Conservation (phyloP, 2,888 invertebrate species). For the Tillus elongatus region DNA sequence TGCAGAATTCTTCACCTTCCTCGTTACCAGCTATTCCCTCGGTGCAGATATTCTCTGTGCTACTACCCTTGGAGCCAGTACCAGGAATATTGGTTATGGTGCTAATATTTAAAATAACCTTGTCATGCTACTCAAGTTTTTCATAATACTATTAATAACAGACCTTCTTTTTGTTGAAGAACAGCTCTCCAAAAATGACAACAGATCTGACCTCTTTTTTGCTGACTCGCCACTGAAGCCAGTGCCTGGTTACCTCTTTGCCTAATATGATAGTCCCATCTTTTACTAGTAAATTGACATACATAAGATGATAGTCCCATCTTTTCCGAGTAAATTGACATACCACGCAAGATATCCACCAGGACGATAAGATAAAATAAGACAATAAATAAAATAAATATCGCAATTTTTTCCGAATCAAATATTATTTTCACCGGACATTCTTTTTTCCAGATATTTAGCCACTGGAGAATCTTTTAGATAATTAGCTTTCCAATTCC, state of each 20-base stretch:
- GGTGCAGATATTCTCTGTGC: background rate
- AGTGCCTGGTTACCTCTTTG: slow-evolving; percentile 26
- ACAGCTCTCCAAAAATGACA: slow-evolving; percentile 17
- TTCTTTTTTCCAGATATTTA: slow-evolving; percentile 17
- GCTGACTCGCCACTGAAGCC: slow-evolving; percentile 29
- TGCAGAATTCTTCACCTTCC: background rate
- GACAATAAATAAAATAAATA: no score
- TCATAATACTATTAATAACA: no score
- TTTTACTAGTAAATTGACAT: no score
- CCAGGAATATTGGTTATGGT: slow-evolving; percentile 18
- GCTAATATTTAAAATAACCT: slow-evolving; percentile 8
- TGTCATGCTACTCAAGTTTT: no score
- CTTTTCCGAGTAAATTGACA: slow-evolving; percentile 19
- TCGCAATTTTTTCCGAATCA: no score
- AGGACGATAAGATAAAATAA: no score
- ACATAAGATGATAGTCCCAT: no score
- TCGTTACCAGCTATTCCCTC: background rate
- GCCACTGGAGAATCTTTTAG: slow-evolving; percentile 21
- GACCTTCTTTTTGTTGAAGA: slow-evolving; percentile 12
- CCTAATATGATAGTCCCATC: slow-evolving; percentile 32
- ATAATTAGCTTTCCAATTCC: slow-evolving; percentile 23
- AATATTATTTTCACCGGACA: no score
- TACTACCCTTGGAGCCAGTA: background rate
- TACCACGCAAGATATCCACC: no score
- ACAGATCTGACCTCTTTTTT: slow-evolving; percentile 22